Conservation (phyloP, 2,113 vertebrate species). For the Myiozetetes cayanensis region DNA sequence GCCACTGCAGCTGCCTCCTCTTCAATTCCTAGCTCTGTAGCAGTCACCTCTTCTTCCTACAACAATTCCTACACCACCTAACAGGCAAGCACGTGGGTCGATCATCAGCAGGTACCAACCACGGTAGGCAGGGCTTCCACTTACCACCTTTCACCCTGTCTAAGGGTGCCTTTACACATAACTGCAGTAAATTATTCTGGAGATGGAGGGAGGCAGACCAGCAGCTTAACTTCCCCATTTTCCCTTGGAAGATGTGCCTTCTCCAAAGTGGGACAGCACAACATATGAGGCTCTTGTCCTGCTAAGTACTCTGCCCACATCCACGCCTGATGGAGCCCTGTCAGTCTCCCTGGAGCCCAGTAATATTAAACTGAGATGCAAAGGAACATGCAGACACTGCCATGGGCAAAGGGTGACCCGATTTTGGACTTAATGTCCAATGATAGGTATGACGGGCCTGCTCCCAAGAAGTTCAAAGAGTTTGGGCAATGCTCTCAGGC, state of each 20-base stretch:
- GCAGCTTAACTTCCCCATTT: not conserved
- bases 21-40: not conserved
- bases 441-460: too few species aligned
- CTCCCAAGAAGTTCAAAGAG: not conserved
- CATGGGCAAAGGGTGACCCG: not conserved
- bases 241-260: not conserved
- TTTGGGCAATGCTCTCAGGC: not conserved
- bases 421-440: not conserved
- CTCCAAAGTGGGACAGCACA: not conserved
- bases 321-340: fast-evolving
- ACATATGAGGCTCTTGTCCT: fast-evolving
- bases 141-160: not conserved
- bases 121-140: not conserved
- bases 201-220: not conserved
- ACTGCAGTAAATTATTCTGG: not conserved
- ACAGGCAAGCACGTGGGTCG: fast-evolving
- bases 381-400: not conserved
- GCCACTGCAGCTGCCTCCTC: not conserved
- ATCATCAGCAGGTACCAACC: not conserved
- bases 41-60: not conserved
- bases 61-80: not conserved
- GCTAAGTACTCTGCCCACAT: not conserved
- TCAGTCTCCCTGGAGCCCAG: not conserved
- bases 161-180: not conserved
- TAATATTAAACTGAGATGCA: not conserved